Evolutionary conservation across 2,888 invertebrate species (phyloP), one percentile per base, ranked within the genome.

Genomic region (Phaonia tiefii): DNA sequence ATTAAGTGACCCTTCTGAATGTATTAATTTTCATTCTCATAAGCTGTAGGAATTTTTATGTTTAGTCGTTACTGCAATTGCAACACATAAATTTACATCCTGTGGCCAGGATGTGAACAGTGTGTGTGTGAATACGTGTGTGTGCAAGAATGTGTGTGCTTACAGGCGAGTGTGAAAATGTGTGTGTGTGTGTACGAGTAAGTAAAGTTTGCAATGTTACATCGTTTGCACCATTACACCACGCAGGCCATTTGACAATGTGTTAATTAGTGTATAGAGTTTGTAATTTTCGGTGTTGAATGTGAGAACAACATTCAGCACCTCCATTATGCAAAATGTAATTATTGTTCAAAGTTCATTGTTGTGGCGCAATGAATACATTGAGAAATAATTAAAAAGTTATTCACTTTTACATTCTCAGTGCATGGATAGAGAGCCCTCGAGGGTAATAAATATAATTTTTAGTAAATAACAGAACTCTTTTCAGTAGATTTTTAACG

Each of bases 261-360:
- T 58, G 58, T 58, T 58, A 58, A 58, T 58, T 58, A 58, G 58
- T 22, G 58, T 17, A 31, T n/a, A 58, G 31, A 58, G 58, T 58
- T 31, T 54, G 15, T 1, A 31, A 31, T 5, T 31, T 31, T 31
- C 31, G n/a, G n/a, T n/a, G n/a, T 22, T n/a, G n/a, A n/a, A n/a
- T 1, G 46, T 3, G 37, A 10, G 37, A 37, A 37, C 10, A 17
- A 49, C 17, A 49, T 49, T 49, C 37, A 22, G 8, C 10, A 2
- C 11, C n/a, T 17, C 3, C 37, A 31, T 37, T 15, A 54, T 1
- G 1, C 22, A 54, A 13, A 58, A 3, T 11, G 13, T 31, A 15
- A 58, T 37, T 58, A 58, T 58, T 58, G 15, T 15, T 58, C 31
- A 26, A 37, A 58, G 58, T 58, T 58, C 31, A 58, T 8, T 26